Base-by-base conservation (phyloP, 2,113 vertebrate genomes). In the Panurus biarmicus region DNA sequence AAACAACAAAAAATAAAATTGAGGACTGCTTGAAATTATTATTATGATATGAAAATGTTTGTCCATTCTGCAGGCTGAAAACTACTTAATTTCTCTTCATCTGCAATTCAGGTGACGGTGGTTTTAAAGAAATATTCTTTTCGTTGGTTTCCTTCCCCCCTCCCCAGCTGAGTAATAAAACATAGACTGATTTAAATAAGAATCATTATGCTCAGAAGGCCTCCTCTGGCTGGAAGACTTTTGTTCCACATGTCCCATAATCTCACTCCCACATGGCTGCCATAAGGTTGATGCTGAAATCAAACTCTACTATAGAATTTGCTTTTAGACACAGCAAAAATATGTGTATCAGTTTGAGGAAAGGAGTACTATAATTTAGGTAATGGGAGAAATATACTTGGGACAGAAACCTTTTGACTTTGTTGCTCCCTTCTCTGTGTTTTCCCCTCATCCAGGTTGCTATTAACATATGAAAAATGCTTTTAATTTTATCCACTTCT, bases 191-290 rank as follows among this genome's bases (percentile, higher is more conserved):
- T 96, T 97, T 97, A 96, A 97, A 96, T 94, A 95, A 95, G 95
- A 97, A 97, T 97, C 94, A 95, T 97, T 96, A 96, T 96, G 92
- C 84, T 97, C 96, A 94, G 95, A 97, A 97, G 94, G 93, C 95
- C 93, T 96, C 93, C 95, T 94, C 92, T 96, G 90, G 95, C 95
- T 97, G 84, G 85, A 96, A 96, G 87, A 95, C 89, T 93, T 91
- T 97, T 96, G 93, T 97, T 97, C 93, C 91, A 92, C 93, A 94
- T 85, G 85, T 95, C 95, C 95, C 93, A 96, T 95, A 96, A 96
- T 90, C 95, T 94, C 92, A 83, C 71, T 95, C 84, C 91, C 66
- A 89, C 86, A 91, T 94, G 93, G 84, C 71, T 96, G 90, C 93
- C 95, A 93, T 85, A 92, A 96, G 89, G 92, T 74, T 90, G 87